Evolutionary conservation across 2,797 vertebrate genomes (phyloP), one percentile per base, ranked within the genome.

Genomic region (Gobio occitaniae): DNA sequence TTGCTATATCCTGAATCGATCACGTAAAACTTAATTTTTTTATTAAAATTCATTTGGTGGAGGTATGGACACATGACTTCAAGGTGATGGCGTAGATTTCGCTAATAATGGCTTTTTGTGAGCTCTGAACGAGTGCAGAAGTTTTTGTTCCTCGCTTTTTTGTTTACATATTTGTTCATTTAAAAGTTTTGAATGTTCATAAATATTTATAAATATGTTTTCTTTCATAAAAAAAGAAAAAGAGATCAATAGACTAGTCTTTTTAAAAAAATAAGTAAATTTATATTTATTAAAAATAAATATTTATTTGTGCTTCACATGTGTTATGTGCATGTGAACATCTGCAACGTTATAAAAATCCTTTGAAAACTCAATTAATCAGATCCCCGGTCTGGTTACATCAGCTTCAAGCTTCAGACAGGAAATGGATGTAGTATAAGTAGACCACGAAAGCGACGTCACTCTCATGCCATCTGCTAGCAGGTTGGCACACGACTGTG

Each of bases 381-480:
- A 29, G 65, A 78, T 69, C 65, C 59, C 70, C 47, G 75, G 79
- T 80, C 74, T 74, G 25, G 25, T 56, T 82, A 80, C 87, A 86
- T 83, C 80, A 78, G 54, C 80, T 85, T 84, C 78, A 84, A 78
- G 80, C 74, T 56, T 85, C 76, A 50, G 68, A 48, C 47, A 25
- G 71, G 47, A 78, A 84, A 84, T 71, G 80, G 69, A 84, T 84
- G 80, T 87, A 44, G 78, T 75, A 77, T 78, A 87, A 84, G 83
- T 87, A 81, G 84, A 87, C 86, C 86, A 86, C 77, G 80, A 84
- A 85, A 69, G 74, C 85, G 75, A 65, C 84, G 86, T 89, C 89
- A 87, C 85, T 68, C 84, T 66, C 63, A 63, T 80, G 78, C 87
- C 89, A 90, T 90, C 89, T 88, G 89, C 82, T 90, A 82, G 87